Base-by-base conservation (phyloP, 2,113 vertebrate species). In the Pygoscelis adeliae region DNA sequence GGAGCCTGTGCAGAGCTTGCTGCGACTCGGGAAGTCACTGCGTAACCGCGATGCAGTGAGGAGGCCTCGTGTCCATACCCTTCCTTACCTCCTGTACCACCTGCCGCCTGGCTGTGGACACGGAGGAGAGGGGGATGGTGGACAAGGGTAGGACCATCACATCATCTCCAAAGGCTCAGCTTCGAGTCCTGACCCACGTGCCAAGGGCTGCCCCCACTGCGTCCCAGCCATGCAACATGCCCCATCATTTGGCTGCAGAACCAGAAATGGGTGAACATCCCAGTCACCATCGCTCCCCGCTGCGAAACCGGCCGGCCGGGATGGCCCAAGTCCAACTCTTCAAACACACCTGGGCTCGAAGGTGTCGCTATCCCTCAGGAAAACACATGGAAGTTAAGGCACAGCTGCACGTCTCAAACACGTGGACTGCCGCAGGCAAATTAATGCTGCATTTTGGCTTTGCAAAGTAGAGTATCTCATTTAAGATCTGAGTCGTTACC, bases 1-100 rank as follows among this genome's bases (percentile, higher is more conserved):
- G 34, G 29, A 80, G 29, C 49, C 23, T 66, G 50, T 16, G 32
- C 63, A 83, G 83, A 44, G 21, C 50, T 61, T 44, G 70, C 21
- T 53, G 65, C 22, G 15, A 23, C 58, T 49, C 5, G 1, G 11
- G 47, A 72, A 72, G 32, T 59, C 55, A 32, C 44, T 10, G 30
- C 0, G 0, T 26, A 29, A 74, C 61, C 8, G 5, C 1, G 0
- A n/a, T 4, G 55, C 32, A 18, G 20, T 11, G 42, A 66, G 40
- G 46, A 46, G 30, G 22, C 42, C 40, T 32, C 29, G 49, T 56
- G 73, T 42, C 79, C 34, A 2, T 13, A 40, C 25, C n/a, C 61
- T 56, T 80, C 62, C 62, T 59, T 18, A 56, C 22, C 52, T 83
- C 65, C 66, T 12, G 7, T n/a, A 29, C 10, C 27, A 30, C 36